A percentile compares a stretch with the other conserved stretches of the same genome.
Evolutionary conservation across 2,888 invertebrate genomes (phyloP).

Genomic region (Crioceris asparagi): DNA sequence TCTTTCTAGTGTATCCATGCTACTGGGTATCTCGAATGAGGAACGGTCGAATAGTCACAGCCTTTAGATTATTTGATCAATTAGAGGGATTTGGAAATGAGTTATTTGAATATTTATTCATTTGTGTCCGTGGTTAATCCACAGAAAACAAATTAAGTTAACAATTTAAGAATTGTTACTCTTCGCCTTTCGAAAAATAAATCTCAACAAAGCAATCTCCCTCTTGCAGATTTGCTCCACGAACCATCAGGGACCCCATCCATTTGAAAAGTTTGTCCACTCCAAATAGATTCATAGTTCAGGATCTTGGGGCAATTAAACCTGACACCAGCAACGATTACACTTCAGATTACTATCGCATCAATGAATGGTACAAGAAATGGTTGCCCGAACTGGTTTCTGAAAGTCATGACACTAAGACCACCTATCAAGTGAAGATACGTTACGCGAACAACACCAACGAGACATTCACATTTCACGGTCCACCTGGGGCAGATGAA

Average conservation of each 20-base stretch:
- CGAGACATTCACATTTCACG: conserved; percentile 90
- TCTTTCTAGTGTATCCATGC: no score
- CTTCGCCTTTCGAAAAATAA: no score
- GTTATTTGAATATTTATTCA: no score
- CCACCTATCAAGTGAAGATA: conserved; percentile 78
- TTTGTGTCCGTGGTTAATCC: no score
- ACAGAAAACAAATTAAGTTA: no score
- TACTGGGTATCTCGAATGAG: no score
- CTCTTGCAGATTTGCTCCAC: conserved; percentile 63
- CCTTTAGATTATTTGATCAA: no score
- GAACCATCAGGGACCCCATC: conserved; percentile 88
- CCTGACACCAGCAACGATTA: conserved; percentile 78
- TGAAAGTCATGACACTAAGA: conserved; percentile 79
- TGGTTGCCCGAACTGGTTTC: conserved; percentile 84
- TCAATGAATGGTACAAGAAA: conserved; percentile 85
- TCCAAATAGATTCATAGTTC: conserved; percentile 78
- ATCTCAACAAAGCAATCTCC: no score
- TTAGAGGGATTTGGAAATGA: no score
- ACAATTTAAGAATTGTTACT: no score
- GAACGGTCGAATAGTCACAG: no score
- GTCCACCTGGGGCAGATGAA: conserved; percentile 85
- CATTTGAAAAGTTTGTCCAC: conserved; percentile 92
- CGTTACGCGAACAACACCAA: conserved; percentile 90
- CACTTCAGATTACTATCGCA: conserved; percentile 79
- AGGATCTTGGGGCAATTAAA: conserved; percentile 72